phyloP scores from a whole-genome alignment of 2,113 vertebrate genomes.

The Tragelaphus strepsiceros region DNA sequence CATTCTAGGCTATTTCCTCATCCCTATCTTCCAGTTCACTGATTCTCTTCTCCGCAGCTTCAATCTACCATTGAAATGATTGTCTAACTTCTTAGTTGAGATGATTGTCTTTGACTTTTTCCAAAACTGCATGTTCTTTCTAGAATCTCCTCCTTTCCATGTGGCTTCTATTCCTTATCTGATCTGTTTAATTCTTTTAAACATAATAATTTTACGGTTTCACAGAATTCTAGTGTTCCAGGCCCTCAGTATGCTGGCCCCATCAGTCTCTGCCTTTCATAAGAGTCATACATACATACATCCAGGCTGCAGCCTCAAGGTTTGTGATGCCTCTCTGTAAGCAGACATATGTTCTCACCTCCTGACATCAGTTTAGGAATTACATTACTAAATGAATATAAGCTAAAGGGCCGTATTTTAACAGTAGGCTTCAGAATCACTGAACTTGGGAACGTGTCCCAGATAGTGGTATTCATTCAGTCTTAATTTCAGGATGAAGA shows the following conservation, averaged over 20 bases:
- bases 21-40: accelerated
- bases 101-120: neutral
- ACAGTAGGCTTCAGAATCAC: neutral
- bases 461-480: neutral
- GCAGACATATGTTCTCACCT: accelerated
- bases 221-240: neutral
- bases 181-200: neutral
- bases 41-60: neutral
- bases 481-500: neutral
- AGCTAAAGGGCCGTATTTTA: accelerated
- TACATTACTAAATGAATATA: no score
- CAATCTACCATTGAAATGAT: accelerated
- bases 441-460: accelerated
- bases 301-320: neutral
- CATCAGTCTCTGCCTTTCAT: accelerated
- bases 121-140: neutral
- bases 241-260: neutral
- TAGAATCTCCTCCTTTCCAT: neutral
- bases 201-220: neutral
- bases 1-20: neutral
- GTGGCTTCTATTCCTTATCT: neutral
- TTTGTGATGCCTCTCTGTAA: accelerated
- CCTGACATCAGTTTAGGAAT: neutral
- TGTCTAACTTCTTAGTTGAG: no score
- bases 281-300: accelerated